These are phyloP conservation scores for Drosophila grimshawi DNA, from an alignment of 1,140 invertebrate species.

Conservation along the genomic window DNA sequence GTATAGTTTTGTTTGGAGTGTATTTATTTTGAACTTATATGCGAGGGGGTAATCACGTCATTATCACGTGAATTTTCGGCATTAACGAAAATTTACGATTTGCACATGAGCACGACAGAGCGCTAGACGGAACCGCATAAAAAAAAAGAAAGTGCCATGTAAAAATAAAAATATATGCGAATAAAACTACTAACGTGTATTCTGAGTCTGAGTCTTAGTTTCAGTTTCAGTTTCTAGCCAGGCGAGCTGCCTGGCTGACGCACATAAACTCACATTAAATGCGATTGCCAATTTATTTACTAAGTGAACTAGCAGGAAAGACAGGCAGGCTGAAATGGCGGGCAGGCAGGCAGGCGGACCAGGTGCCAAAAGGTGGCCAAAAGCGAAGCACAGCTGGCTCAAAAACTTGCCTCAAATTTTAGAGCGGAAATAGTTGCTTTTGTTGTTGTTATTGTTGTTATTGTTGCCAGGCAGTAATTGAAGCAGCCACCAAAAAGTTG, in stretches of 20 bases:
- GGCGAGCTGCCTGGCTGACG: slow-evolving; percentile 52
- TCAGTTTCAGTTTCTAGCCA: slow-evolving; percentile 26
- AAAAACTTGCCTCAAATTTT: slow-evolving; percentile 76
- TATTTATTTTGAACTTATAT: slow-evolving; percentile 48
- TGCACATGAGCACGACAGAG: slow-evolving; percentile 72
- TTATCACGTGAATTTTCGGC: slow-evolving; percentile 84
- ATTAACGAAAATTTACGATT: slow-evolving; percentile 83
- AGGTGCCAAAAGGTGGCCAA: slow-evolving; percentile 23
- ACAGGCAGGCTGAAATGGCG: slow-evolving; percentile 45
- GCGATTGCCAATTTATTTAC: slow-evolving; percentile 83
- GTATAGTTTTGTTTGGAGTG: background rate
- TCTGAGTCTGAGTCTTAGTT: slow-evolving; percentile 5
- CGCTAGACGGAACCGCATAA: slow-evolving; percentile 36
- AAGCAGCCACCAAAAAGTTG: slow-evolving; percentile 72
- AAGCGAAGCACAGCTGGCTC: slow-evolving; percentile 60
- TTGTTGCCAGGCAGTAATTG: slow-evolving; percentile 65
- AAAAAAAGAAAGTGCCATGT: slow-evolving; percentile 37
- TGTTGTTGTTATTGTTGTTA: slow-evolving; percentile 27
- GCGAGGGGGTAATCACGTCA: slow-evolving; percentile 82
- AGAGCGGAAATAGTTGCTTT: slow-evolving; percentile 75
- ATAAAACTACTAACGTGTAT: slow-evolving; percentile 44
- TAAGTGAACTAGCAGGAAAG: slow-evolving; percentile 60
- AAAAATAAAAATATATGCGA: slow-evolving; percentile 20
- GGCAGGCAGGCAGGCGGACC: background rate
- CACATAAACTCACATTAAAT: slow-evolving; percentile 83